Base-by-base conservation (phyloP, 2,888 invertebrate genomes). In the Taphrorychus bicolor region DNA sequence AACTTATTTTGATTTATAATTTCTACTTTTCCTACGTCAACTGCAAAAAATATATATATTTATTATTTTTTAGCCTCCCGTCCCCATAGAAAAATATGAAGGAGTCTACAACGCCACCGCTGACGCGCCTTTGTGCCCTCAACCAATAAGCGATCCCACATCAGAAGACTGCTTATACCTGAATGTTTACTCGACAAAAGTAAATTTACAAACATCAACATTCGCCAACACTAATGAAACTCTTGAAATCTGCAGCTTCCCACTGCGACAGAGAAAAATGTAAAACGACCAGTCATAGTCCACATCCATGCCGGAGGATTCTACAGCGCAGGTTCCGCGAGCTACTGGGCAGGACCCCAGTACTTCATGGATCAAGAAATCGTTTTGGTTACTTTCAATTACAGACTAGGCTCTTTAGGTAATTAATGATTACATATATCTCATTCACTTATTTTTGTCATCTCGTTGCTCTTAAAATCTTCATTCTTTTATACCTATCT, bases 261-360 rank as follows among this genome's bases (percentile, higher is more conserved):
- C 5, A 76, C 76, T 71, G 76, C 72, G 0, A 71, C 48, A 5
- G 75, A 77, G 18, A 76, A 80, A 45, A 76, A 76, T 58, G 76
- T 77, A 2, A 82, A 81, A 70, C 74, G 82, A 9, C 89, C 91
- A 0, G 91, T 91, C 1, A 81, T 91, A 4, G 85, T 91, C 0
- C 89, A 84, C 78, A 85, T 91, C 67, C 91, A 91, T 79, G 85
- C 87, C 0, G 91, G 91, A 0, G 89, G 85, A n/a, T 90, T 88
- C 78, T 88, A 88, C 76, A 82, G 83, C 0, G 81, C 83, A 19
- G 87, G 88, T 0, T 88, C 86, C 0, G 86, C 87, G 72, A 90
- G 89, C 72, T 82, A 70, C 9, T 72, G 77, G 58, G 80, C 82
- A 1, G 88, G 88, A 0, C 90, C 90, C 0, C 84, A 87, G 71